Conservation (phyloP, 2,888 invertebrate species). For the Apoda limacodes region DNA sequence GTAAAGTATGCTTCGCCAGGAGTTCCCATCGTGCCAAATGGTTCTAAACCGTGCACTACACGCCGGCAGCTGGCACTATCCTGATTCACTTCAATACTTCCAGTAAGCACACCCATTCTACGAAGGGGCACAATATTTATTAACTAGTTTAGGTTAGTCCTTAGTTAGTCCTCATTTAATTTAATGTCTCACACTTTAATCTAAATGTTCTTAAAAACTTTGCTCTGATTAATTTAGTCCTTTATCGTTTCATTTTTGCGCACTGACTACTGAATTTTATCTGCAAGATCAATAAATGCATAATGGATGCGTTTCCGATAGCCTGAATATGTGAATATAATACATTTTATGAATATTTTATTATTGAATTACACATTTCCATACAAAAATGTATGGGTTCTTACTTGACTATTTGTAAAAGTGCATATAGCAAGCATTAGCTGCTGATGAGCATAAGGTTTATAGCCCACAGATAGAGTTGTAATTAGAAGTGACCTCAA, state of each 20-base stretch:
- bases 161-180: constrained; percentile 33
- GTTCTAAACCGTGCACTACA: constrained; percentile 34
- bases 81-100: constrained; percentile 56
- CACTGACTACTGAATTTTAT: constrained; percentile 12
- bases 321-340: too few species aligned
- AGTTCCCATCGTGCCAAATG: constrained; percentile 48
- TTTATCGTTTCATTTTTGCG: constrained; percentile 8
- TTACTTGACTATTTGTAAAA: too few species aligned
- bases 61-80: constrained; percentile 46
- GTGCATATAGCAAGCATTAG: too few species aligned
- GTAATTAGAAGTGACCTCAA: constrained; percentile 37
- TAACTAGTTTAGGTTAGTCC: constrained; percentile 31
- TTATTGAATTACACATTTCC: too few species aligned
- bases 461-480: too few species aligned
- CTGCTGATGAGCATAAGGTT: too few species aligned
- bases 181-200: constrained; percentile 33
- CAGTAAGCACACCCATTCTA: constrained; percentile 68
- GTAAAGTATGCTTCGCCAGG: constrained; percentile 41
- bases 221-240: constrained; percentile 13
- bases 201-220: constrained; percentile 5
- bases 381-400: too few species aligned
- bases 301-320: constrained; percentile 28
- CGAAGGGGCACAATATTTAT: constrained; percentile 28
- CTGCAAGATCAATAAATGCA: constrained; percentile 13
- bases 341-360: too few species aligned